phyloP scores from a whole-genome alignment of 2,113 vertebrate species.

The Tamias sibiricus region DNA sequence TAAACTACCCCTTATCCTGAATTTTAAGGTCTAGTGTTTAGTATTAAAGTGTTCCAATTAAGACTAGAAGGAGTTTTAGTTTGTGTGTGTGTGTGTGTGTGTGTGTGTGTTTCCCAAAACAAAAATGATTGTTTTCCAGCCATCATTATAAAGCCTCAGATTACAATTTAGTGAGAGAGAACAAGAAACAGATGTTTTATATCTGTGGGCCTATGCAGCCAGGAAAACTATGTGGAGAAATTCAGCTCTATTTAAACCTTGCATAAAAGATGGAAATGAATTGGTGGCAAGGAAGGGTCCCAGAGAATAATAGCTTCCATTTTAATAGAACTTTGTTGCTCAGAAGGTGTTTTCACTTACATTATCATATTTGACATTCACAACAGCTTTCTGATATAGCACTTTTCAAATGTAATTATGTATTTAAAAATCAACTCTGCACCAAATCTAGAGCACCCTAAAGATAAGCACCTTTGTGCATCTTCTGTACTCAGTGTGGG shows the following conservation, averaged over 20 bases:
- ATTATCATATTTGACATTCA: not conserved
- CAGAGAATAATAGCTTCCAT: not conserved
- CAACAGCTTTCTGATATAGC: not conserved
- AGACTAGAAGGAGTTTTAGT: not conserved
- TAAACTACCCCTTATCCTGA: not conserved
- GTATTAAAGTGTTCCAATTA: not conserved
- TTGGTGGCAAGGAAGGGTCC: not conserved
- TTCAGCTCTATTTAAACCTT: conserved; percentile 10
- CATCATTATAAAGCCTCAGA: not conserved
- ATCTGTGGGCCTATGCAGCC: not conserved
- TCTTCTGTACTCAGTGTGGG: not conserved
- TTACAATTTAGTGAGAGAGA: not conserved
- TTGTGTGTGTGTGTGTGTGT: not conserved
- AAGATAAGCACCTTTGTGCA: not conserved
- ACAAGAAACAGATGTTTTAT: not conserved
- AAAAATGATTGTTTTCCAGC: not conserved
- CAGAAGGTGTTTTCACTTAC: not conserved
- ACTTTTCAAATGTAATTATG: not conserved
- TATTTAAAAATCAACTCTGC: not conserved
- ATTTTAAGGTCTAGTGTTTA: not conserved
- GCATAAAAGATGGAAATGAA: conserved; percentile 6
- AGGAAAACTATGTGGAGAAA: not conserved
- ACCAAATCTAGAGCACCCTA: not conserved
- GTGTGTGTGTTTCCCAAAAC: not conserved
- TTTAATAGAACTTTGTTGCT: not conserved